Conservation (phyloP, 1,140 invertebrate species). For the Nephila pilipes region DNA sequence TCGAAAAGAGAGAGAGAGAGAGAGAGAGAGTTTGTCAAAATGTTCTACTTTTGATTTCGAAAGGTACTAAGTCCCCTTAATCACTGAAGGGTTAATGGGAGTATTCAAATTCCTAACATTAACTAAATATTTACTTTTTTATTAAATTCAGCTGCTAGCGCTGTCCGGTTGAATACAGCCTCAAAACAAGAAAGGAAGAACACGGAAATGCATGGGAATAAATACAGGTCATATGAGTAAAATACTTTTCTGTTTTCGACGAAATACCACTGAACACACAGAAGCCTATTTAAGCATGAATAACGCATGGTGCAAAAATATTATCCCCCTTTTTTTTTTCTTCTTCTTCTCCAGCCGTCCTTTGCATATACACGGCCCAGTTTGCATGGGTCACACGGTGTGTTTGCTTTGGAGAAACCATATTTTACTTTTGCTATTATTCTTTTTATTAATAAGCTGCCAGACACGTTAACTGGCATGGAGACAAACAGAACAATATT, state of each 20-base stretch:
- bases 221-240: constrained; percentile 25
- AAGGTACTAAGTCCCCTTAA: no score
- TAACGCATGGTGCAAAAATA: constrained; percentile 16
- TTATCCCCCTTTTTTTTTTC: background rate
- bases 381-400: background rate
- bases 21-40: no score
- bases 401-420: background rate
- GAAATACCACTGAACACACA: constrained; percentile 47
- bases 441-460: constrained; percentile 17
- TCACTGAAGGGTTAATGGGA: no score
- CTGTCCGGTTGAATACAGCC: background rate
- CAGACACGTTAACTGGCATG: constrained; percentile 18
- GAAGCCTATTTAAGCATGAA: constrained; percentile 16
- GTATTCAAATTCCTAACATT: background rate
- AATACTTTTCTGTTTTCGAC: constrained; percentile 14
- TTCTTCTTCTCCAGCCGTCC: background rate
- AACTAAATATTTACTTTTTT: background rate
- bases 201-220: constrained; percentile 24
- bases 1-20: no score
- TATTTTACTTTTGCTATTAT: background rate
- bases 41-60: no score
- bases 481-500: constrained; percentile 6
- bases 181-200: background rate
- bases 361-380: constrained; percentile 2
- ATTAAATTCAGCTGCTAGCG: background rate